Conservation (phyloP, 2,797 vertebrate genomes). For the Myotis myotis region DNA sequence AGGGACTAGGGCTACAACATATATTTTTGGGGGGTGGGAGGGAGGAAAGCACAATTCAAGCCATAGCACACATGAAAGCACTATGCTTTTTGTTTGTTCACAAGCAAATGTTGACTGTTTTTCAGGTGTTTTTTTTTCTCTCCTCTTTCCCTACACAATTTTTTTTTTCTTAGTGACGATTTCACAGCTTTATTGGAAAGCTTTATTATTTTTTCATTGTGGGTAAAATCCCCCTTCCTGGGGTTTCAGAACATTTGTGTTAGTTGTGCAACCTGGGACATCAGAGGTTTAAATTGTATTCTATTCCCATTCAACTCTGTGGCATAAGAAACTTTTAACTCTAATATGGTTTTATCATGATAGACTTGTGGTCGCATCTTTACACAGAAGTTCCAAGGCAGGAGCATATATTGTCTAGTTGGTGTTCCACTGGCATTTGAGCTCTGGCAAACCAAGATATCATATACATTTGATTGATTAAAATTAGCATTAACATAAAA, state of each 20-base stretch:
- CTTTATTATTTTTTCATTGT: neutral
- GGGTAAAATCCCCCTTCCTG: neutral
- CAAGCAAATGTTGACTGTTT: neutral
- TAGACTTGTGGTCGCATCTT: neutral
- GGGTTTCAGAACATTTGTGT: neutral
- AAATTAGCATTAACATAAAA: conserved; percentile 13
- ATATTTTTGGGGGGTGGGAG: neutral
- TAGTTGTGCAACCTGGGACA: neutral
- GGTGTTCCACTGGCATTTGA: neutral
- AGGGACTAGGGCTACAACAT: neutral
- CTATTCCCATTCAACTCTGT: neutral
- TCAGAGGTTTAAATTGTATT: neutral
- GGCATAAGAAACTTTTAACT: neutral
- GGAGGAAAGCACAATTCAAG: neutral
- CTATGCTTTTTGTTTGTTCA: neutral
- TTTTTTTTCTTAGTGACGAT: neutral
- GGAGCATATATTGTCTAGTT: neutral
- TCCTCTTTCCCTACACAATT: neutral
- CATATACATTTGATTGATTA: neutral
- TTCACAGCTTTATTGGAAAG: neutral
- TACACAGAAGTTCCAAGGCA: neutral
- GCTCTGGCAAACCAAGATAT: neutral
- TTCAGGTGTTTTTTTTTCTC: neutral
- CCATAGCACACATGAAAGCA: neutral
- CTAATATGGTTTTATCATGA: neutral